Evolutionary conservation across 2,888 invertebrate genomes (phyloP).

Genomic region (Diaphora mendica): DNA sequence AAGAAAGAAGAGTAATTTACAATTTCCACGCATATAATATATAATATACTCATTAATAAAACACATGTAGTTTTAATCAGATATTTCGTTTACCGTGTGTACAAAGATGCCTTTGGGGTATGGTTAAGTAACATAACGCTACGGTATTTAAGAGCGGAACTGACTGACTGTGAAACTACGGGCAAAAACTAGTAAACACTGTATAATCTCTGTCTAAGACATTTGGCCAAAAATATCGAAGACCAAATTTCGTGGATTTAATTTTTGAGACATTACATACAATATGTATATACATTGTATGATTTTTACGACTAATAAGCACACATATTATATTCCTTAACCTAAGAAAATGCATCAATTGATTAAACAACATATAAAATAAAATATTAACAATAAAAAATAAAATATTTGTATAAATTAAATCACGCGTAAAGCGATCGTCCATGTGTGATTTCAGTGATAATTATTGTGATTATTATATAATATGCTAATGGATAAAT

Average conservation of each 20-base stretch:
- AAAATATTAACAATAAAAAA: background rate
- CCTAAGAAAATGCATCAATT: background rate
- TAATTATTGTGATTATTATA: background rate
- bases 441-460: background rate
- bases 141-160: background rate
- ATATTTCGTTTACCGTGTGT: background rate
- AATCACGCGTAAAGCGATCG: background rate
- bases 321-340: background rate
- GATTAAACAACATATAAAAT: background rate
- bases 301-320: background rate
- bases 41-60: background rate
- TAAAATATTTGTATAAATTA: background rate
- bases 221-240: background rate
- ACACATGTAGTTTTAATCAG: background rate
- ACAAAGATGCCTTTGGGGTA: background rate
- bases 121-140: background rate
- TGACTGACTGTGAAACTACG: background rate
- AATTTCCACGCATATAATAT: background rate
- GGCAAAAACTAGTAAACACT: background rate
- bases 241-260: background rate
- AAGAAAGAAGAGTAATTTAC: no score
- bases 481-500: background rate
- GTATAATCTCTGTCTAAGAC: background rate
- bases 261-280: no score
- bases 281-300: background rate